Evolutionary conservation across 2,797 vertebrate species (phyloP).

Genomic region (Morelia viridis): DNA sequence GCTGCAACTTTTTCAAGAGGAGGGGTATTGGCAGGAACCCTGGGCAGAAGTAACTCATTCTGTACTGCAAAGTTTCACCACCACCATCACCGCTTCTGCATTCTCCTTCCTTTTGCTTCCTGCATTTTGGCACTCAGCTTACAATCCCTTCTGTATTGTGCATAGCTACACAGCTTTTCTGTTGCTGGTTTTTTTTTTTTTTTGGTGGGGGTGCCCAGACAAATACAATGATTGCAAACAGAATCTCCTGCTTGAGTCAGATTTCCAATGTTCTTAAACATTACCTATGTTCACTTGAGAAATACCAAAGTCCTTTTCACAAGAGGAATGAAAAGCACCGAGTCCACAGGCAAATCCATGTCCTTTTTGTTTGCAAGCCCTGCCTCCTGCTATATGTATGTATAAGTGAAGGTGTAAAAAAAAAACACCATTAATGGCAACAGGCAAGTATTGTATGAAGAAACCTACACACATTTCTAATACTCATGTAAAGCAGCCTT

Average conservation of each 20-base stretch:
- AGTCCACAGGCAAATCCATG: too few relatives aligned
- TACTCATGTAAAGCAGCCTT: background rate
- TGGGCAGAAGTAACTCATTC: background rate
- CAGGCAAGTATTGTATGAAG: background rate
- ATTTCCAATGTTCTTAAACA: constrained; percentile 1
- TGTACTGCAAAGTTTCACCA: background rate
- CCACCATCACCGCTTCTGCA: background rate
- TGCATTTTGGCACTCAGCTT: background rate
- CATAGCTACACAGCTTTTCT: constrained; percentile 21
- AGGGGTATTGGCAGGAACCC: background rate
- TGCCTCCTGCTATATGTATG: background rate
- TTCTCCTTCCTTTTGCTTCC: background rate
- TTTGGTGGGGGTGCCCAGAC: background rate
- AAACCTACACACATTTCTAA: background rate
- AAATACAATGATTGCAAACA: background rate
- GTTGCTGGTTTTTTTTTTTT: background rate
- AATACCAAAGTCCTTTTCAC: background rate
- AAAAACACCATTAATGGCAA: background rate
- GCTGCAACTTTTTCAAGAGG: background rate
- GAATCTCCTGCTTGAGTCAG: background rate
- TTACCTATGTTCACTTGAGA: background rate
- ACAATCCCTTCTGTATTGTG: background rate
- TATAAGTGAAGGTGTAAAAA: background rate
- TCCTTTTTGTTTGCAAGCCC: background rate
- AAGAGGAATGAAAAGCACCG: background rate